Base-by-base conservation (phyloP, 2,113 vertebrate species). In the Bubo blakistoni region DNA sequence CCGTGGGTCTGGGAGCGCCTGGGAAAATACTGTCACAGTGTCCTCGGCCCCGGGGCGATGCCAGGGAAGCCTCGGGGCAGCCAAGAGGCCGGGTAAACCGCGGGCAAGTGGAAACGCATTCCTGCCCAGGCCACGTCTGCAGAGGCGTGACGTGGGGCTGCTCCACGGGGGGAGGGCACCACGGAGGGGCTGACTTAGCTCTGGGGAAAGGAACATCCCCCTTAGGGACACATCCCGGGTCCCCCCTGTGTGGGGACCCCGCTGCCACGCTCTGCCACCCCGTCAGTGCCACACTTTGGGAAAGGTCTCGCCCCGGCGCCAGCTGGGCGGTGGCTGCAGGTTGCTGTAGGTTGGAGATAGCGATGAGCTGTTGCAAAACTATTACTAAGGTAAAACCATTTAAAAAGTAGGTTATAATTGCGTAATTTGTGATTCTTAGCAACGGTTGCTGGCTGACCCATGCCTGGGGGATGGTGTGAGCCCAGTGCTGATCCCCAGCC, bases 21-120 rank as follows among this genome's bases (percentile, higher is more conserved):
- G 38, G 54, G 54, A 27, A 63, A 84, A 26, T 0, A 5, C 51
- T 2, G 7, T 42, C 2, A 0, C 0, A 0, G 22, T 13, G n/a
- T 1, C 3, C 38, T 42, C 1, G 1, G 81, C 77, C 36, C 34
- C 0, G 2, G 55, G 63, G 42, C 0, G 2, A 51, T 55, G 78
- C 86, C 15, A 2, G 54, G 34, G 86, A 32, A 90, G 77, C 81
- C 88, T 59, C 8, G 0, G 32, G 84, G 58, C 72, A 24, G 47
- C 44, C 4, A 0, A 18, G 38, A 51, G 27, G n/a, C 55, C 6
- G 0, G 6, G 36, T 17, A 72, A 92, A 65, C 15, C 11, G 0
- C 1, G 0, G 34, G 66, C 1, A 0, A 34, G 40, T 2, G 25
- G 81, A 91, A 95, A 55, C 2, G 0, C 76, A 57, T 88, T 83